These are phyloP conservation scores for Uromys caudimaculatus DNA, from an alignment of 2,797 vertebrate species.

Conservation along the genomic window DNA sequence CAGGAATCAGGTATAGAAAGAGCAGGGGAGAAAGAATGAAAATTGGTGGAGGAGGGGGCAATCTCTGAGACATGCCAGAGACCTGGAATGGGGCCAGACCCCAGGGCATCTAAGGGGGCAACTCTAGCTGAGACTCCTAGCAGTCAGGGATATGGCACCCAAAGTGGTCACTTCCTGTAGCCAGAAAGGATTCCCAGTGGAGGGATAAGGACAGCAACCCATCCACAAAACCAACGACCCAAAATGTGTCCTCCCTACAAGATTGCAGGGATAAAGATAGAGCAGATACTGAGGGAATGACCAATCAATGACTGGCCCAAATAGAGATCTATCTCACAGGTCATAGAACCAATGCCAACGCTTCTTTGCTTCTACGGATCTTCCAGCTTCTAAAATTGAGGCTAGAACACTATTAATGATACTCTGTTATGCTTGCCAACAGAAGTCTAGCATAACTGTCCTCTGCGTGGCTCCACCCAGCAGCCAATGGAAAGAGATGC, in stretches of 20 bases:
- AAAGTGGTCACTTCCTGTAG: not conserved
- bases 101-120: not conserved
- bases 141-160: not conserved
- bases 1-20: not conserved
- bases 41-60: not conserved
- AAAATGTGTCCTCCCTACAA: not conserved
- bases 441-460: not conserved
- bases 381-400: not conserved
- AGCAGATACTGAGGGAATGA: not conserved
- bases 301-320: not conserved
- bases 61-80: not conserved
- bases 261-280: not conserved
- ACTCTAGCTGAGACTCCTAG: not conserved
- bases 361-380: not conserved
- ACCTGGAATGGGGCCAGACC: not conserved
- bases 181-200: not conserved
- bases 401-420: not conserved
- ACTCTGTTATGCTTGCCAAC: not conserved
- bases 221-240: too few relatives aligned
- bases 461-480: not conserved
- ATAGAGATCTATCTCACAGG: not conserved
- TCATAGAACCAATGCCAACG: not conserved
- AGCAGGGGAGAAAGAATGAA: not conserved
- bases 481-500: not conserved
- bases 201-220: not conserved